Evolutionary conservation across 2,888 invertebrate species (phyloP).

Genomic region (Lithophane leautieri): DNA sequence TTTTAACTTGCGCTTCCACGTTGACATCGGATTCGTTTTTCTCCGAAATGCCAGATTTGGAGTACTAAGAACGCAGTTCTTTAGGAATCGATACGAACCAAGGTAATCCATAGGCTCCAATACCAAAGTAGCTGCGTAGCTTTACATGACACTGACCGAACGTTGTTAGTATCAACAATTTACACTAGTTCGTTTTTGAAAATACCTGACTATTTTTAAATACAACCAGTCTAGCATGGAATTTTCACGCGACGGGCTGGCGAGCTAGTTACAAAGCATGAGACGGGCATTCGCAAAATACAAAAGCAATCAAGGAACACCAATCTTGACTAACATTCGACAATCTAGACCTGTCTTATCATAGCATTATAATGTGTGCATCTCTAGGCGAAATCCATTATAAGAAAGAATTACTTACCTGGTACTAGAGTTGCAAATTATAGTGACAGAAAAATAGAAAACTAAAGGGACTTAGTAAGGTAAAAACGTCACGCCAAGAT

Average conservation of each 20-base stretch:
- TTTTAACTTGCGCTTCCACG: background rate
- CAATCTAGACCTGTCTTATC: conserved; percentile 13
- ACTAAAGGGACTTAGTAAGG: background rate
- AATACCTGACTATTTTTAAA: conserved; percentile 3
- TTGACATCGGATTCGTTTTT: background rate
- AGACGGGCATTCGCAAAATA: conserved; percentile 19
- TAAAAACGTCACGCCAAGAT: conserved; percentile 8
- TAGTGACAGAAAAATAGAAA: conserved; percentile 1
- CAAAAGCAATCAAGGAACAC: conserved; percentile 10
- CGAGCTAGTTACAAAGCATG: background rate
- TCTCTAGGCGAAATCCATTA: conserved; percentile 15
- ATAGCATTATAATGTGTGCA: conserved; percentile 15
- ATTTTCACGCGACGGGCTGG: background rate
- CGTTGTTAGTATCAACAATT: conserved; percentile 27
- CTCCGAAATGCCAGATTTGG: background rate
- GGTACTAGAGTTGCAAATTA: background rate
- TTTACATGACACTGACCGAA: background rate
- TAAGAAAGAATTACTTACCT: conserved; percentile 38
- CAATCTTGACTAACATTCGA: conserved; percentile 37
- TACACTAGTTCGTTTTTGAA: conserved; percentile 21
- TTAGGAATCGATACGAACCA: background rate
- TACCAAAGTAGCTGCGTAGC: conserved; percentile 1
- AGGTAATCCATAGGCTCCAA: background rate
- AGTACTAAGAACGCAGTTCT: background rate
- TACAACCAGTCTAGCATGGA: background rate